These are phyloP conservation scores for Anguilla megastoma DNA, from an alignment of 2,797 vertebrate species.

Conservation along the genomic window DNA sequence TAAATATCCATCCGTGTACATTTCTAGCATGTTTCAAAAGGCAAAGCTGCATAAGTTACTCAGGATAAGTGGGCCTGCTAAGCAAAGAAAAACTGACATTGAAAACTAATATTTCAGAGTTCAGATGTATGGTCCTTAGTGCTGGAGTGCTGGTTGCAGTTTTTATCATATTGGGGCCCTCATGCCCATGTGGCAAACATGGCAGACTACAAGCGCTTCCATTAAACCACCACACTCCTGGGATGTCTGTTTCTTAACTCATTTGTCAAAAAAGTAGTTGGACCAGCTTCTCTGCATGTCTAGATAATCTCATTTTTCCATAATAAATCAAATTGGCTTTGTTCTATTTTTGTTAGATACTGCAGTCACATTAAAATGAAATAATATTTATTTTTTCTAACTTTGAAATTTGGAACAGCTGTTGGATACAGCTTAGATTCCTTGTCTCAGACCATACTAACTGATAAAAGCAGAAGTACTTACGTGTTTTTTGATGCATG, in stretches of 20 bases:
- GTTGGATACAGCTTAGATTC: neutral
- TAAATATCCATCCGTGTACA: conserved; percentile 5
- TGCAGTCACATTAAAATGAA: neutral
- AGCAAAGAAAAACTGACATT: neutral
- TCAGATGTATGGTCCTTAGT: neutral
- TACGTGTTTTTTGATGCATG: neutral
- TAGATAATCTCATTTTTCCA: neutral
- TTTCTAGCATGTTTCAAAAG: neutral
- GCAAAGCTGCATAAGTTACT: neutral
- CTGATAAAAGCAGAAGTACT: neutral
- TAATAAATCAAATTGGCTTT: conserved; percentile 2
- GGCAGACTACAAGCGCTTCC: neutral
- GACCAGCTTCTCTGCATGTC: neutral
- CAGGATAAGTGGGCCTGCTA: neutral
- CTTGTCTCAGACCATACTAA: neutral
- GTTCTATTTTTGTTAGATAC: neutral
- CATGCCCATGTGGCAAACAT: neutral
- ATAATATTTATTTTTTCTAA: neutral
- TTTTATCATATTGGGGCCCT: neutral
- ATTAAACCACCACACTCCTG: neutral
- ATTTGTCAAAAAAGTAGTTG: neutral
- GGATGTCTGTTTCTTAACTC: neutral
- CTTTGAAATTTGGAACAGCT: neutral
- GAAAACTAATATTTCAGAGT: too few relatives aligned
- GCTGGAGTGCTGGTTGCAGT: too few relatives aligned